Conservation (phyloP, 23 tunicate genomes). For the Diplosoma virens region DNA sequence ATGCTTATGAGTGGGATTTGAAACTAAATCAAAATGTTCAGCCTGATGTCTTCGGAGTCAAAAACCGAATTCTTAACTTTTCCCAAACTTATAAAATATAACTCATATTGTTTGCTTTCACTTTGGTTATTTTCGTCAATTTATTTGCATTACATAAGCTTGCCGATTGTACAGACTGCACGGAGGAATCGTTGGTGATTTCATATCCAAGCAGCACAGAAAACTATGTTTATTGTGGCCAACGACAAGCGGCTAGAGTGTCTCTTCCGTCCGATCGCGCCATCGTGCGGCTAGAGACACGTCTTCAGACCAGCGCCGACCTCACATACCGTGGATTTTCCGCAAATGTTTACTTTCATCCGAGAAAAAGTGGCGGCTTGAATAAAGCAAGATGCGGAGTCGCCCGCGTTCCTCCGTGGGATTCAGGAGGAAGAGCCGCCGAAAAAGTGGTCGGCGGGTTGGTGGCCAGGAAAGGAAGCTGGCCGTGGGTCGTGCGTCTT, state of each 20-base stretch:
- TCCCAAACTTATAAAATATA: no score
- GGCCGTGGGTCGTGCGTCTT: slow-evolving; percentile 69
- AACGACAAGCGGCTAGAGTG: slow-evolving; percentile 25
- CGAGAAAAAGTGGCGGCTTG: background rate
- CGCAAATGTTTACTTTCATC: slow-evolving; percentile 39
- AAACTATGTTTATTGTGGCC: slow-evolving; percentile 9
- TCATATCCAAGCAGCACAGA: slow-evolving; percentile 1
- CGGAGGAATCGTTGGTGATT: slow-evolving; percentile 24
- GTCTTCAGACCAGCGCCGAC: background rate
- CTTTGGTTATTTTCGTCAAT: no score
- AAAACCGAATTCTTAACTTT: no score
- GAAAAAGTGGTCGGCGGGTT: slow-evolving; percentile 49
- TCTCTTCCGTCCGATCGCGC: slow-evolving; percentile 8
- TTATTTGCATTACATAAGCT: no score
- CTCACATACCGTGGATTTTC: slow-evolving; percentile 55
- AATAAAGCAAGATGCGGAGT: slow-evolving; percentile 36
- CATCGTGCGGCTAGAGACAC: slow-evolving; percentile 28
- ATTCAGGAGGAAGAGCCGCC: slow-evolving; percentile 18
- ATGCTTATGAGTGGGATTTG: no score
- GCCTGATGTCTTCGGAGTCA: no score
- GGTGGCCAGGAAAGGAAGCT: slow-evolving; percentile 64
- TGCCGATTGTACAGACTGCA: slow-evolving; percentile 22
- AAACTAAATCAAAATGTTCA: no score
- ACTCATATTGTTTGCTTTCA: no score
- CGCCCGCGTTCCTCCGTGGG: slow-evolving; percentile 48